Evolutionary conservation across 2,113 vertebrate species (phyloP), one percentile per base, ranked within the genome.

Genomic region (Shinisaurus crocodilurus): DNA sequence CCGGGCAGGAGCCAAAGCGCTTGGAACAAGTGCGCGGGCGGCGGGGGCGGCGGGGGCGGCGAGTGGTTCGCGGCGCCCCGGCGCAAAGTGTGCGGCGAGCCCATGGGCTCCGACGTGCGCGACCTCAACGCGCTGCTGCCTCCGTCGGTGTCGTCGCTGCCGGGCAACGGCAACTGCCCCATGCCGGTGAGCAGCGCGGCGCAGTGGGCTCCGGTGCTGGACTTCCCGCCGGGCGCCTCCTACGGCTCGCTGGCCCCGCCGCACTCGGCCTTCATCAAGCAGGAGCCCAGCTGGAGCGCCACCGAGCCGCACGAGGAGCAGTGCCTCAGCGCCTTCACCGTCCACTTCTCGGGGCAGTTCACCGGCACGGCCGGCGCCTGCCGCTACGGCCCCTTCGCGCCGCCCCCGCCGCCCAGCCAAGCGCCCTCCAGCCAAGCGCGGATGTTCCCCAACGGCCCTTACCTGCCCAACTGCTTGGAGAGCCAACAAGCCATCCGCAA

Each of bases 301-400:
- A 76, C 97, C 0, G 99, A 99, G 91, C 96, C 98, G 0, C 97
- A 98, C 80, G 98, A 99, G 90, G 99, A 99, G 93, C 98, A 99
- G 92, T 99, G 98, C 90, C 94, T 99, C 76, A 99, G 99, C 96
- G 99, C 99, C 95, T 99, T 99, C 97, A 99, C 99, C 0, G 98
- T 99, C 34, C 99, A 99, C 96, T 99, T 99, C 97, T 98, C 99
- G 0, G 98, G 99, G 37, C 99, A 99, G 95, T 98, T 99, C 87
- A 98, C 98, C 0, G 99, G 99, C 87, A 97, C 99, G 0, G 98
- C 98, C 0, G 98, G 98, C 2, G 98, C 98, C 89, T 99, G 98
- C 94, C 98, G 98, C 93, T 98, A 98, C 27, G 98, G 98, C 9
- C 95, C 98, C 37, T 99, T 99, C 90, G 98, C 85, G 70, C 85